phyloP scores from a whole-genome alignment of 2,113 vertebrate species.

The Gambusia affinis region DNA sequence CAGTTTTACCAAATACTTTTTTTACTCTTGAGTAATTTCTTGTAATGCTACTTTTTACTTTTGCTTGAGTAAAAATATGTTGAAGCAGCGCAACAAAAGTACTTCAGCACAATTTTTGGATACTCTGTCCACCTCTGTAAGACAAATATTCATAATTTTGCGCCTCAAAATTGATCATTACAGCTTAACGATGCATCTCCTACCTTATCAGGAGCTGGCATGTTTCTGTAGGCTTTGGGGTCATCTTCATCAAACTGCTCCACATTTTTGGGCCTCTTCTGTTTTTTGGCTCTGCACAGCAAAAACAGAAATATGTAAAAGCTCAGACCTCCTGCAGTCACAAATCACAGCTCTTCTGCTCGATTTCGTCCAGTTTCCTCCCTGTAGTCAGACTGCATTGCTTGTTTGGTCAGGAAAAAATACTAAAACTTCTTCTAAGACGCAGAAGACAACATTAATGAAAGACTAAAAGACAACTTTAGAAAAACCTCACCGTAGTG shows the following conservation, averaged over 20 bases:
- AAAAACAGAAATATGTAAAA: neutral
- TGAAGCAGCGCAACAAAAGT: too few species aligned
- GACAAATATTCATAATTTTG: neutral
- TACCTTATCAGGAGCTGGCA: slow-evolving; percentile 79
- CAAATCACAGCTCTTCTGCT: too few species aligned
- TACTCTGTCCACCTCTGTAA: neutral
- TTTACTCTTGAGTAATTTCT: too few species aligned
- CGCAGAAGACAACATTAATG: neutral
- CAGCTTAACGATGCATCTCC: neutral
- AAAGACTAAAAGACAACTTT: neutral
- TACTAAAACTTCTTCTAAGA: too few species aligned
- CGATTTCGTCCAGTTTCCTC: neutral
- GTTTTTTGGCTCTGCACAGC: slow-evolving; percentile 46
- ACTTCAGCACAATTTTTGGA: too few species aligned
- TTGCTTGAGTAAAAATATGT: too few species aligned
- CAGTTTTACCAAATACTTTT: too few species aligned
- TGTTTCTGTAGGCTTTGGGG: slow-evolving; percentile 67
- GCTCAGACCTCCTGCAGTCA: neutral
- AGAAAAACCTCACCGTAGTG: slow-evolving; percentile 65
- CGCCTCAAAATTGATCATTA: neutral
- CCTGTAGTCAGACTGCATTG: neutral
- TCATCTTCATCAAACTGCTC: slow-evolving; percentile 76
- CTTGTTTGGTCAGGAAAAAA: neutral
- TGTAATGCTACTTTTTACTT: too few species aligned
- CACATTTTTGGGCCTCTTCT: slow-evolving; percentile 44